A percentile compares a stretch with the other conserved stretches of the same genome.
Conservation (phyloP, 2,888 invertebrate genomes). For the Polydrusus pterygomalis region DNA sequence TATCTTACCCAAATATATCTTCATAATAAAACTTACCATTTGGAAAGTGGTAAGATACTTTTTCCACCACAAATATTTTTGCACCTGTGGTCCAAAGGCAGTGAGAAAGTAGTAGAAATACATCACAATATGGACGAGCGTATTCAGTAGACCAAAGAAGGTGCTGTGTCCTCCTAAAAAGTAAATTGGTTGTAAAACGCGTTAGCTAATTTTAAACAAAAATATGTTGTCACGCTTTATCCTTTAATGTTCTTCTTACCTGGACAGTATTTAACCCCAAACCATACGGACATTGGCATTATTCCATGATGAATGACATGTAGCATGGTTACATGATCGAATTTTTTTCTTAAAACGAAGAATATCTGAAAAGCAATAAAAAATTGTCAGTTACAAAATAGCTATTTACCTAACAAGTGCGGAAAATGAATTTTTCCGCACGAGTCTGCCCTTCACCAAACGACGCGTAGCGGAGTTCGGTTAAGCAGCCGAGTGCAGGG, state of each 20-base stretch:
- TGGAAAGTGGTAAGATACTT: slow-evolving; percentile 93
- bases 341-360: slow-evolving; percentile 96
- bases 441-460: too few species aligned
- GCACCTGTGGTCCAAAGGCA: slow-evolving; percentile 90
- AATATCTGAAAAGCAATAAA: slow-evolving; percentile 81
- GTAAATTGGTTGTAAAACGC: not conserved
- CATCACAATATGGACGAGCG: slow-evolving; percentile 98
- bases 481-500: too few species aligned
- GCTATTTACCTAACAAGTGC: not conserved
- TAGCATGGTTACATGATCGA: slow-evolving; percentile 92
- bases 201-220: too few species aligned
- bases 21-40: slow-evolving; percentile 78
- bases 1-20: too few species aligned
- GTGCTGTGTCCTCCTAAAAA: slow-evolving; percentile 91
- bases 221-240: not conserved
- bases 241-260: slow-evolving; percentile 72
- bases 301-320: slow-evolving; percentile 98
- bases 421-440: too few species aligned
- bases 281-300: slow-evolving; percentile 99
- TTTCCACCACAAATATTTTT: slow-evolving; percentile 96
- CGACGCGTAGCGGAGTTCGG: too few species aligned
- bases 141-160: slow-evolving; percentile 95
- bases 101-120: slow-evolving; percentile 94
- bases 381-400: not conserved
- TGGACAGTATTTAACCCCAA: slow-evolving; percentile 96